Percentiles rank a stretch among this genome's conserved stretches.
Evolutionary conservation across 37 sponge, comb jelly and placozoan genomes (phyloP).

Genomic region (Halisarca cf. caerulea): DNA sequence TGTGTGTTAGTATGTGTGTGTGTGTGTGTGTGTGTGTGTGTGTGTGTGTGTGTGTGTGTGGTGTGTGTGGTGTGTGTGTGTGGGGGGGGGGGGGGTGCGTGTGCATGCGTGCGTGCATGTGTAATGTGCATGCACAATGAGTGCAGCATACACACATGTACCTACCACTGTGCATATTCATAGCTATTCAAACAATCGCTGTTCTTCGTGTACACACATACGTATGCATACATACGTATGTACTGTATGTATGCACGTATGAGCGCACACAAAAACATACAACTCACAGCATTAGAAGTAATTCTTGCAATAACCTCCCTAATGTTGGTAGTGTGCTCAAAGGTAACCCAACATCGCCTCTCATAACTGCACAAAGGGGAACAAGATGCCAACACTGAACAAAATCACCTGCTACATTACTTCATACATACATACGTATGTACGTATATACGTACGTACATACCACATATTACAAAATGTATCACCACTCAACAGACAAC

Average conservation of each 20-base stretch:
- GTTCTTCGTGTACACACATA: neutral
- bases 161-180: too few relatives aligned
- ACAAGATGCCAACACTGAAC: too few relatives aligned
- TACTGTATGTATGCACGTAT: neutral
- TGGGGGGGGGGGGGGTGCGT: too few relatives aligned
- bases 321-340: slow-evolving; percentile 69
- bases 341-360: slow-evolving; percentile 93
- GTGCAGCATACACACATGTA: slow-evolving; percentile 13
- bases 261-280: too few relatives aligned
- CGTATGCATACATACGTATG: neutral
- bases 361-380: slow-evolving; percentile 77
- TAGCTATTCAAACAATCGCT: too few relatives aligned
- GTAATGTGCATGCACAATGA: neutral
- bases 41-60: neutral
- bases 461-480: too few relatives aligned
- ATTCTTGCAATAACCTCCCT: slow-evolving; percentile 63
- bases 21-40: too few relatives aligned
- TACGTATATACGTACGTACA: too few relatives aligned
- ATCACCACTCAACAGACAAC: too few relatives aligned
- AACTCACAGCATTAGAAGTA: slow-evolving; percentile 53
- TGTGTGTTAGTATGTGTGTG: neutral
- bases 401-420: too few relatives aligned
- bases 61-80: too few relatives aligned
- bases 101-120: neutral
- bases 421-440: too few relatives aligned